Evolutionary conservation across 2,888 invertebrate genomes (phyloP).

Genomic region (Troides aeacus): DNA sequence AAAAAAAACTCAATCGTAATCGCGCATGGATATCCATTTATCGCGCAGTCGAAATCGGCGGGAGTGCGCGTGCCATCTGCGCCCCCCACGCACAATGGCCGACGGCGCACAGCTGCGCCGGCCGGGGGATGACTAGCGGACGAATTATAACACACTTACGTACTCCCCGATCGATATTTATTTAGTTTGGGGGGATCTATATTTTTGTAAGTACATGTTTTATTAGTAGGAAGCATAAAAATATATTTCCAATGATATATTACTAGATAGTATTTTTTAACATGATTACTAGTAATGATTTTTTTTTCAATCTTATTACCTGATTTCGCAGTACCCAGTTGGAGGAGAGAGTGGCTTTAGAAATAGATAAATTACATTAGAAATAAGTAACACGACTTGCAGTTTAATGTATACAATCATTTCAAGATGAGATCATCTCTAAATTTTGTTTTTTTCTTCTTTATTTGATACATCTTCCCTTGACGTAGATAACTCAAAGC

Average conservation of each 20-base stretch:
- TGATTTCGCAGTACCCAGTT: too few species aligned
- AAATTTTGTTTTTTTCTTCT: too few species aligned
- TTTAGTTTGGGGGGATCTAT: conserved; percentile 30
- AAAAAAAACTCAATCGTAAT: conserved; percentile 33
- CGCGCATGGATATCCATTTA: conserved; percentile 57
- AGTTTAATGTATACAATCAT: too few species aligned
- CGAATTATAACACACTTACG: conserved; percentile 34
- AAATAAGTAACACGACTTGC: too few species aligned
- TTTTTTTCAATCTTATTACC: too few species aligned
- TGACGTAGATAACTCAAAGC: too few species aligned
- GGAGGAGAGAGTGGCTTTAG: too few species aligned
- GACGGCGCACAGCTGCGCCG: conserved; percentile 62
- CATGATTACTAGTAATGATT: too few species aligned
- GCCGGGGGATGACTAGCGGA: conserved; percentile 46
- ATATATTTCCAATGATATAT: not conserved
- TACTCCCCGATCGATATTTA: conserved; percentile 21
- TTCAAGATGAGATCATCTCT: too few species aligned
- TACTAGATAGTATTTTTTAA: not conserved
- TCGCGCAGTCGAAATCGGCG: conserved; percentile 41
- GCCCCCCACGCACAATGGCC: conserved; percentile 69
- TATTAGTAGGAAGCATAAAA: not conserved
- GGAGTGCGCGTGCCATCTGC: conserved; percentile 70
- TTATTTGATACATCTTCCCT: too few species aligned
- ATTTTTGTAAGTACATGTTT: not conserved
- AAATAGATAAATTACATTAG: too few species aligned